phyloP scores from a whole-genome alignment of 2,113 vertebrate genomes.

The Rattus norvegicus region GRCr8 NC_086023.1:51669501-51670000 shows the following conservation, averaged over 20 bases:
- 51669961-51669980: neutral
- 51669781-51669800: neutral
- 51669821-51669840: neutral
- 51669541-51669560: neutral
- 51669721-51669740: constrained; percentile 20
- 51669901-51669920: neutral
- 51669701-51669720: neutral
- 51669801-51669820: constrained; percentile 24
- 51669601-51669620: neutral
- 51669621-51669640: neutral
- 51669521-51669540: constrained; percentile 24
- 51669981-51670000: neutral
- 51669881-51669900: constrained; percentile 21
- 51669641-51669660: neutral
- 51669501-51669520: neutral
- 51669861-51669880: neutral
- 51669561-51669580: neutral
- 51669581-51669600: neutral
- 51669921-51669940: neutral
- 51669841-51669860: neutral
- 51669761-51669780: constrained; percentile 29
- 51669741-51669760: neutral
- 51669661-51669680: neutral
- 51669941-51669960: neutral
- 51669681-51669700: neutral